Percentiles rank a stretch among this genome's conserved stretches.
Conservation (phyloP, 2,797 vertebrate species). For the Aselliscus stoliczkanus region DNA sequence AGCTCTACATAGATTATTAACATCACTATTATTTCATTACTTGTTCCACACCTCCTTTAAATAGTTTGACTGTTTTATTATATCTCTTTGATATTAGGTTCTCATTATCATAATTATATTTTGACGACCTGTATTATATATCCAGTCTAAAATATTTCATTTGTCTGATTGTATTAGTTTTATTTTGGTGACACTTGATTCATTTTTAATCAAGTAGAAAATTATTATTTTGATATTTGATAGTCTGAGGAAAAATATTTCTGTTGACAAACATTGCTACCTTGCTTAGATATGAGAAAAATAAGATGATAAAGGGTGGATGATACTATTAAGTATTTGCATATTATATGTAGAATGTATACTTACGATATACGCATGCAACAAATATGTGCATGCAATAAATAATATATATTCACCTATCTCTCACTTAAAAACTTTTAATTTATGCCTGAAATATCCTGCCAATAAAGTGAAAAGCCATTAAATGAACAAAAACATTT, state of each 20-base stretch:
- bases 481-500: neutral
- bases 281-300: neutral
- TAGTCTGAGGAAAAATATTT: neutral
- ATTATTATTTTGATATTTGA: constrained; percentile 40
- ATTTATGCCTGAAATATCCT: neutral
- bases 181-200: constrained; percentile 43
- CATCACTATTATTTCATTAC: constrained; percentile 17
- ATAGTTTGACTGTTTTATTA: constrained; percentile 28
- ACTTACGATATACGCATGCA: neutral
- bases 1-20: neutral
- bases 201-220: constrained; percentile 39
- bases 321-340: neutral
- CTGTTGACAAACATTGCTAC: neutral
- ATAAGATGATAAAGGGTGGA: neutral
- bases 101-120: constrained; percentile 52
- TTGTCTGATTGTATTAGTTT: constrained; percentile 41
- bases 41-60: neutral
- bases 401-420: neutral
- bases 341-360: neutral
- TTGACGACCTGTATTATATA: constrained; percentile 44
- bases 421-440: neutral
- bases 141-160: constrained; percentile 45
- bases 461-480: neutral
- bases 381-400: no score
- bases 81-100: constrained; percentile 44